These are phyloP conservation scores for Tipula confusa DNA, from an alignment of 2,888 invertebrate genomes.

Conservation along the genomic window DNA sequence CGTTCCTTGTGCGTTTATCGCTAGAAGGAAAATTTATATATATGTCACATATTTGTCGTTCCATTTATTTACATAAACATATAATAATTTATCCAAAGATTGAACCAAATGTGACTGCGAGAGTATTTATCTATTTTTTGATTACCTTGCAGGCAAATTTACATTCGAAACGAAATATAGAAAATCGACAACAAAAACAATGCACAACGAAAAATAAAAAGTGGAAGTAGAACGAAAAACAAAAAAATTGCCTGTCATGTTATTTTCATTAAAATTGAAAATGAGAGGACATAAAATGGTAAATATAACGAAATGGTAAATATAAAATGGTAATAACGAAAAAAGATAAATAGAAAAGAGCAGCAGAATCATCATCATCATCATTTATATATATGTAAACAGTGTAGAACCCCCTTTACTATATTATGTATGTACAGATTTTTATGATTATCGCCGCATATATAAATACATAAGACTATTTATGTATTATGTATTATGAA, in stretches of 20 bases:
- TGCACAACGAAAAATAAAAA: background rate
- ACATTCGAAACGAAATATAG: background rate
- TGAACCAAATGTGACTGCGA: background rate
- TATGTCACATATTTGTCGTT: too few relatives aligned
- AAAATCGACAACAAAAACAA: background rate
- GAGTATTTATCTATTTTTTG: background rate
- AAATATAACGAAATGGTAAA: background rate
- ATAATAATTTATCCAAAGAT: background rate
- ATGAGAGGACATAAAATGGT: constrained; percentile 3
- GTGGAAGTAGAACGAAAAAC: background rate
- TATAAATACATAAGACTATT: background rate
- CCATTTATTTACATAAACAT: background rate
- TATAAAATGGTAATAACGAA: background rate
- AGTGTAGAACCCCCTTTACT: background rate
- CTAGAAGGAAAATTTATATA: too few relatives aligned
- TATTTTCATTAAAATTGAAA: constrained; percentile 13
- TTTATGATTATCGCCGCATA: background rate
- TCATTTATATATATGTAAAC: background rate
- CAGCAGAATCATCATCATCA: background rate
- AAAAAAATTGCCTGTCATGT: background rate
- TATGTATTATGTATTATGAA: too few relatives aligned
- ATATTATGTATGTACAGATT: background rate
- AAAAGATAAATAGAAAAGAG: background rate
- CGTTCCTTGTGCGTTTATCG: too few relatives aligned
- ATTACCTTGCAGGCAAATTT: background rate